A percentile compares a stretch with the other conserved stretches of the same genome.
These are phyloP conservation scores for Ophthalmolycus amberensis DNA, from an alignment of 2,113 vertebrate genomes.

Conservation along the genomic window DNA sequence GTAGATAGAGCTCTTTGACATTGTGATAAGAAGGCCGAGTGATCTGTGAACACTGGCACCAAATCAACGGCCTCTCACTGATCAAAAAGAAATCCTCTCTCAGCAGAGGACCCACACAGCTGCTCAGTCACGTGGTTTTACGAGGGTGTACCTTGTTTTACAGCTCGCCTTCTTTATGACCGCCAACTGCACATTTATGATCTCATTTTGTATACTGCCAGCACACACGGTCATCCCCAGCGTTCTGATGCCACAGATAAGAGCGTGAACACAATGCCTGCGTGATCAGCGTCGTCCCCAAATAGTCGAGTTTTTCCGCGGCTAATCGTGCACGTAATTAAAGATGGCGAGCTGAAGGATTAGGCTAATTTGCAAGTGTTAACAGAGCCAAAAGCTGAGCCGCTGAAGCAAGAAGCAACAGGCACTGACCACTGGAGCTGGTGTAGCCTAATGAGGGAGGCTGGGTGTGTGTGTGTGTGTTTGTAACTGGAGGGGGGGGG, in stretches of 20 bases:
- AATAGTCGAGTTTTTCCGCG: conserved; percentile 37
- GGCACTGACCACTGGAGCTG: conserved; percentile 34
- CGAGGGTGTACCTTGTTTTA: not conserved
- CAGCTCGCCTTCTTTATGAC: not conserved
- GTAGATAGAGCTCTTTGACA: conserved; percentile 45
- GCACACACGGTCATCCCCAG: conserved; percentile 16
- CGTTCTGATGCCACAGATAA: not conserved
- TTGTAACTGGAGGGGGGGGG: conserved; percentile 9
- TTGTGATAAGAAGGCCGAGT: conserved; percentile 51
- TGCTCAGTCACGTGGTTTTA: conserved; percentile 12
- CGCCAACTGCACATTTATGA: not conserved
- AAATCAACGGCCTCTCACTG: conserved; percentile 19
- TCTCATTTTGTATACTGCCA: conserved; percentile 1
- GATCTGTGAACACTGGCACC: conserved; percentile 45
- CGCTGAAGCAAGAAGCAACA: conserved; percentile 48
- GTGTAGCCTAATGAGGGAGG: conserved; percentile 45
- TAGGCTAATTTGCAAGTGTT: conserved; percentile 61
- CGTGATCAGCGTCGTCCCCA: conserved; percentile 47
- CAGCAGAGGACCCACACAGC: conserved; percentile 3
- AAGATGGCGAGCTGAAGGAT: conserved; percentile 63
- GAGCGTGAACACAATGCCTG: conserved; percentile 15
- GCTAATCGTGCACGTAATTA: conserved; percentile 69
- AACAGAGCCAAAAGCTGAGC: conserved; percentile 54
- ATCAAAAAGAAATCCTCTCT: not conserved
- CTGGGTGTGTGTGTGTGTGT: conserved; percentile 9